These are phyloP conservation scores for Cyclopterus lumpus DNA, from an alignment of 2,797 vertebrate genomes.

Conservation along the genomic window DNA sequence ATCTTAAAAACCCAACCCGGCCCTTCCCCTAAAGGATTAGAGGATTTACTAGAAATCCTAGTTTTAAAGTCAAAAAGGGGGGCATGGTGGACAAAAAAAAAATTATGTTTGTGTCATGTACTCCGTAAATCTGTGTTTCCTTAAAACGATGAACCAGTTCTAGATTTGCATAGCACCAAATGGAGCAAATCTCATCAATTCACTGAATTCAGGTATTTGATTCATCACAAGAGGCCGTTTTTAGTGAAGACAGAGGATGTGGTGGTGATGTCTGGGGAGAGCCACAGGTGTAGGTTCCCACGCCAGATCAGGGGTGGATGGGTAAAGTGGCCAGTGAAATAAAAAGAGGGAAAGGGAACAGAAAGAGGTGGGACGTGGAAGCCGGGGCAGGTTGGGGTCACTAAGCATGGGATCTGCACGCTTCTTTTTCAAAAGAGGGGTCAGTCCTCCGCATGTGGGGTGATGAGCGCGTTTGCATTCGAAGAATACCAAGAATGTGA, in stretches of 20 bases:
- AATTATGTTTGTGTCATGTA: slow-evolving; percentile 36
- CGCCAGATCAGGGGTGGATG: slow-evolving; percentile 59
- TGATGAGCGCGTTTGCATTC: slow-evolving; percentile 70
- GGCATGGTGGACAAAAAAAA: slow-evolving; percentile 29
- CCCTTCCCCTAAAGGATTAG: slow-evolving; percentile 70
- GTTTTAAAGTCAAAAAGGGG: slow-evolving; percentile 67
- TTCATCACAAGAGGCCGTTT: not conserved
- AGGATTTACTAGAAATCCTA: slow-evolving; percentile 78
- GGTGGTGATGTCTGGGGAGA: slow-evolving; percentile 61
- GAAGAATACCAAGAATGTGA: slow-evolving; percentile 80
- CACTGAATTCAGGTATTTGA: slow-evolving; percentile 5
- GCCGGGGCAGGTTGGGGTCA: slow-evolving; percentile 76
- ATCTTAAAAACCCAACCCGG: slow-evolving; percentile 58
- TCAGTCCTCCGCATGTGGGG: slow-evolving; percentile 72
- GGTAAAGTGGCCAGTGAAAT: slow-evolving; percentile 67
- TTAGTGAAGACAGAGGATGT: slow-evolving; percentile 8
- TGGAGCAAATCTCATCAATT: not conserved
- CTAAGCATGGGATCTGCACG: slow-evolving; percentile 74
- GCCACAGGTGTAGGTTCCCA: slow-evolving; percentile 86
- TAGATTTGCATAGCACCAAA: not conserved
- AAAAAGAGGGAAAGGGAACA: slow-evolving; percentile 38
- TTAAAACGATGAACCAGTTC: slow-evolving; percentile 8
- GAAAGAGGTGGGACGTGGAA: slow-evolving; percentile 75
- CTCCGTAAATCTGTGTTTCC: slow-evolving; percentile 13
- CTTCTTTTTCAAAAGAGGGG: slow-evolving; percentile 73